Evolutionary conservation across 2,113 vertebrate genomes (phyloP).

Genomic region (Tyrannus savana): DNA sequence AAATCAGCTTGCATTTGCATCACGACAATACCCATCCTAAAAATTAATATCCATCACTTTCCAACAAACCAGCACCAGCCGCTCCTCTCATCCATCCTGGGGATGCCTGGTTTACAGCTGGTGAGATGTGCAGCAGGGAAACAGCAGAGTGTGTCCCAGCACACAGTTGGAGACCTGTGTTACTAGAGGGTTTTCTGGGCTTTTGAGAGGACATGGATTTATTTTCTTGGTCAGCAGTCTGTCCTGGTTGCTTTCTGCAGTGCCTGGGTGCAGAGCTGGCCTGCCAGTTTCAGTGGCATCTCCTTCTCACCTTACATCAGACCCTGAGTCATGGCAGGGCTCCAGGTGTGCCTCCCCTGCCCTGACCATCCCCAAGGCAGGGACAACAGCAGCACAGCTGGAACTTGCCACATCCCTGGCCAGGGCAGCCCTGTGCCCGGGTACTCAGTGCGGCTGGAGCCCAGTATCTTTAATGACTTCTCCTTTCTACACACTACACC

Average conservation of each 20-base stretch:
- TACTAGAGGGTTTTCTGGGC: background rate
- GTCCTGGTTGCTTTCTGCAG: background rate
- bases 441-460: accelerated
- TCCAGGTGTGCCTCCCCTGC: background rate
- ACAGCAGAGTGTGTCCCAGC: background rate
- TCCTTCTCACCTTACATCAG: background rate
- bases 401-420: background rate
- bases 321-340: background rate
- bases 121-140: background rate
- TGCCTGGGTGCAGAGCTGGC: background rate
- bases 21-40: background rate
- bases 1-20: background rate
- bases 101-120: background rate
- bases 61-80: background rate
- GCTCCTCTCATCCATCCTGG: accelerated
- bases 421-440: accelerated
- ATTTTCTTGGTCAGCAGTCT: background rate
- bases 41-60: background rate
- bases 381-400: background rate
- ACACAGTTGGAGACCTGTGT: background rate
- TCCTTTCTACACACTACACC: background rate
- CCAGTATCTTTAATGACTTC: background rate
- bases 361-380: background rate
- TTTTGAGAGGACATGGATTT: background rate
- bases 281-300: background rate